Evolutionary conservation across 2,113 vertebrate species (phyloP).

Genomic region (Condylura cristata): DNA sequence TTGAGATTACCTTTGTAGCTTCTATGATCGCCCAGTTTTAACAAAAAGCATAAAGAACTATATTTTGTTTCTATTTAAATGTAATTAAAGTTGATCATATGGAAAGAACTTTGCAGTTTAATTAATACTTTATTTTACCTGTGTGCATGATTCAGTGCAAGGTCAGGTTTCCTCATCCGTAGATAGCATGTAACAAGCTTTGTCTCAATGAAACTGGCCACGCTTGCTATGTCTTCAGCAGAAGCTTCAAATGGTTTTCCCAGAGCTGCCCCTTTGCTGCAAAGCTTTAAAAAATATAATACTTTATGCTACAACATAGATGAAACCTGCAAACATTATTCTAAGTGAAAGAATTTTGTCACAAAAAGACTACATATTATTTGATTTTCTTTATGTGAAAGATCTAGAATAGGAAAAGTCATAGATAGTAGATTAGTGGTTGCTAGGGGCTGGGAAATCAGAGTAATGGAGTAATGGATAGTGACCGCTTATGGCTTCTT

Average conservation of each 20-base stretch:
- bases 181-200: slow-evolving; percentile 86
- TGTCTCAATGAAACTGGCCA: slow-evolving; percentile 85
- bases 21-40: not conserved
- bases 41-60: not conserved
- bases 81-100: not conserved
- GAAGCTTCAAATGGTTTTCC: slow-evolving; percentile 78
- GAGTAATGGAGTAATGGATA: too few species aligned
- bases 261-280: slow-evolving; percentile 83
- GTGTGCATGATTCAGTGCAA: slow-evolving; percentile 86
- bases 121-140: slow-evolving; percentile 82
- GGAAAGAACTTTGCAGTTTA: not conserved
- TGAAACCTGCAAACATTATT: too few species aligned
- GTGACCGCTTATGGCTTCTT: too few species aligned
- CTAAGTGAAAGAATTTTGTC: too few species aligned
- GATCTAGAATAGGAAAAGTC: too few species aligned
- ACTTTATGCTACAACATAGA: too few species aligned
- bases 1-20: not conserved
- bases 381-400: too few species aligned
- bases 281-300: slow-evolving; percentile 79
- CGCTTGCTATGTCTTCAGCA: slow-evolving; percentile 84
- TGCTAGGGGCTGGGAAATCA: too few species aligned
- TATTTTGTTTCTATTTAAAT: slow-evolving; percentile 32
- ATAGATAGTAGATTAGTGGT: too few species aligned
- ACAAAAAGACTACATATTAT: too few species aligned
- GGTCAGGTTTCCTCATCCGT: slow-evolving; percentile 83